Percentiles rank a stretch among this genome's conserved stretches.
Evolutionary conservation across 2,888 invertebrate genomes (phyloP).

Genomic region (Pemphredon lugubris): DNA sequence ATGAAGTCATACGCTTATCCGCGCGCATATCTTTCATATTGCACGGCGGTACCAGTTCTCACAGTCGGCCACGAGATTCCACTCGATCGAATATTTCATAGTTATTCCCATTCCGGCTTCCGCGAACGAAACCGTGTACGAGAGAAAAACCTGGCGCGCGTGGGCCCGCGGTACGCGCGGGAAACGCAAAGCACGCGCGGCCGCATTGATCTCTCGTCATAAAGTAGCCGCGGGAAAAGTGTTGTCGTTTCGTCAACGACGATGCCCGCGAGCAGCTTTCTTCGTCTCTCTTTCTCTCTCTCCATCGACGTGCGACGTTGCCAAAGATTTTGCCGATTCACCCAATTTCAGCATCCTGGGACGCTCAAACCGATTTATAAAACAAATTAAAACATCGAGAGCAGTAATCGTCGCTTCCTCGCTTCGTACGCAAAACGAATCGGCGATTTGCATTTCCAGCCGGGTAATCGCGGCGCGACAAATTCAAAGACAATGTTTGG

Average conservation of each 20-base stretch:
- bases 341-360: too few relatives aligned
- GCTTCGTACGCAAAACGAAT: too few relatives aligned
- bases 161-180: slow-evolving; percentile 25
- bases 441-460: too few relatives aligned
- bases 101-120: slow-evolving; percentile 49
- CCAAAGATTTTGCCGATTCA: too few relatives aligned
- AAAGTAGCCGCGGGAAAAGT: slow-evolving; percentile 46
- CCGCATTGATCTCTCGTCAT: slow-evolving; percentile 59
- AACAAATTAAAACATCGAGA: too few relatives aligned
- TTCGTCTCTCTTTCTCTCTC: not conserved
- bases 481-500: too few relatives aligned
- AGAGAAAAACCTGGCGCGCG: slow-evolving; percentile 25
- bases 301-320: not conserved
- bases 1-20: slow-evolving; percentile 66
- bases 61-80: slow-evolving; percentile 48
- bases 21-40: slow-evolving; percentile 40
- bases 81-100: slow-evolving; percentile 54
- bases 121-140: slow-evolving; percentile 12
- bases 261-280: slow-evolving; percentile 10
- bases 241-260: slow-evolving; percentile 45
- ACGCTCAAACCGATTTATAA: too few relatives aligned
- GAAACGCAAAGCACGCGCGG: slow-evolving; percentile 48
- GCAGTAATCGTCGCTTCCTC: too few relatives aligned
- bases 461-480: too few relatives aligned
- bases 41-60: slow-evolving; percentile 54